Evolutionary conservation across 2,888 invertebrate species (phyloP).

Genomic region (Macroteleia sp.): DNA sequence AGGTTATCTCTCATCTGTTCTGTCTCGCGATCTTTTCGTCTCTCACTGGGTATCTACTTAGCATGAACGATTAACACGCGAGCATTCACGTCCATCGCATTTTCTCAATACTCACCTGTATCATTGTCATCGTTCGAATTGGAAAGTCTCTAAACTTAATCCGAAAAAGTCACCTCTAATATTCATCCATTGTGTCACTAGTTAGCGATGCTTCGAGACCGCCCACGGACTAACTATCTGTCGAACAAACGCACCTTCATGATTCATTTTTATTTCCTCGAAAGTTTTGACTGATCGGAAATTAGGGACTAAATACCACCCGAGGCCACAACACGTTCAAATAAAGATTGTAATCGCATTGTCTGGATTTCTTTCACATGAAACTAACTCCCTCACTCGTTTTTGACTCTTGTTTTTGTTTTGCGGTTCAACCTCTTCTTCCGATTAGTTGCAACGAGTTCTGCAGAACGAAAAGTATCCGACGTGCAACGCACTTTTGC

Average conservation of each 20-base stretch:
- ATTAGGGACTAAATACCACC: slow-evolving; percentile 81
- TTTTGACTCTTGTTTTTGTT: slow-evolving; percentile 34
- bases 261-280: too few species aligned
- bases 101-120: slow-evolving; percentile 45
- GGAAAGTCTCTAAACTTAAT: slow-evolving; percentile 45
- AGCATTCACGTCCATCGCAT: slow-evolving; percentile 41
- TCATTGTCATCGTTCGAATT: slow-evolving; percentile 64
- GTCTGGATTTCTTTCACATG: slow-evolving; percentile 56
- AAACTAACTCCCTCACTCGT: slow-evolving; percentile 53
- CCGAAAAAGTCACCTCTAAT: too few species aligned
- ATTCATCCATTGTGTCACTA: too few species aligned
- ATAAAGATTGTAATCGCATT: slow-evolving; percentile 78
- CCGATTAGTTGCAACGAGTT: slow-evolving; percentile 61
- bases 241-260: too few species aligned
- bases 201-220: too few species aligned
- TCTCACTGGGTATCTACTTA: slow-evolving; percentile 65
- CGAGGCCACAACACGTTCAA: slow-evolving; percentile 79
- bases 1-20: slow-evolving; percentile 75
- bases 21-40: slow-evolving; percentile 66
- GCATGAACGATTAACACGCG: slow-evolving; percentile 65
- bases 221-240: too few species aligned
- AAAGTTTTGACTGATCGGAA: slow-evolving; percentile 82
- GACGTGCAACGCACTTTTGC: slow-evolving; percentile 62
- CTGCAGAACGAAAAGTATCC: slow-evolving; percentile 58
- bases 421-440: slow-evolving; percentile 61